Evolutionary conservation across 2,113 vertebrate genomes (phyloP), one percentile per base, ranked within the genome.

Genomic region (Myocastor coypus): DNA sequence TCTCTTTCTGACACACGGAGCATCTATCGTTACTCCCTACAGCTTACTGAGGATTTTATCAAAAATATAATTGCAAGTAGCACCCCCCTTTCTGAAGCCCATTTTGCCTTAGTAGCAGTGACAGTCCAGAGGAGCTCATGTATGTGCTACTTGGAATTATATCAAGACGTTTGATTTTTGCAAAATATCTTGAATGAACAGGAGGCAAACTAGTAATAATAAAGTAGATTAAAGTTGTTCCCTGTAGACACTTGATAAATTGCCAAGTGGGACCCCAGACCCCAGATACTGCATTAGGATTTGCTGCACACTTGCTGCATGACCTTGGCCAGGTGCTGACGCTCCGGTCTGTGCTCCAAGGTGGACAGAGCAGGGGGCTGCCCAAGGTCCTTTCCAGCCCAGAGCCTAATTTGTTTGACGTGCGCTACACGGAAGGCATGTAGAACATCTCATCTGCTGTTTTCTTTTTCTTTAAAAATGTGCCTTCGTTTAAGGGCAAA

Each of bases 111-210:
- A 94, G 85, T 84, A 96, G 20, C 63, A 80, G 77, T 80, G 94
- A 92, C 84, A 90, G 77, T 66, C 66, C 57, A 86, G 59, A 94
- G 80, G 88, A 85, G 32, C 50, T 64, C 89, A 93, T 66, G 87
- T 97, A 90, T n/a, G 92, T 93, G 71, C 95, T 96, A 64, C 95
- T 93, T 95, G 92, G 66, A 97, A 94, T 97, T 96, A 88, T 26
- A 13, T 92, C 95, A 84, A 96, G 96, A 95, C 14, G 19, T 94
- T 96, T 96, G 85, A 90, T 83, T 96, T 96, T 92, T 85, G 88
- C 81, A 75, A 81, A 88, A 52, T n/a, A 77, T 95, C 83, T 96
- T 57, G 73, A 96, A 89, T 42, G 78, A 96, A 77, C 37, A 55
- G 78, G 81, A 96, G 77, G 92, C 94, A 94, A 92, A 77, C 81